These are phyloP conservation scores for Poeciliopsis presidionis DNA, from an alignment of 2,797 vertebrate species.

Conservation along the genomic window DNA sequence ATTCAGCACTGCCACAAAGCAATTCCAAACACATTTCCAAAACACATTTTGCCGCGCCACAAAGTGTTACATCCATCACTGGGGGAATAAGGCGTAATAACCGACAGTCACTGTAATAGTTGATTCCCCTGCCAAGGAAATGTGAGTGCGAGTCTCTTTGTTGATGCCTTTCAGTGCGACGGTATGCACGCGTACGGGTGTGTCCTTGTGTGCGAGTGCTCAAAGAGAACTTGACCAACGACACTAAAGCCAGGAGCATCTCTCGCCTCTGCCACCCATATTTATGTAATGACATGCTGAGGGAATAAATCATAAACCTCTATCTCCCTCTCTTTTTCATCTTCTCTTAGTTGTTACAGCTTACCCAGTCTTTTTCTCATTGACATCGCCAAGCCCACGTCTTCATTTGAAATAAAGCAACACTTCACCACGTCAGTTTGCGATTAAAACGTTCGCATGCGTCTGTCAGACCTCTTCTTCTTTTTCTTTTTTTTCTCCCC, in stretches of 20 bases:
- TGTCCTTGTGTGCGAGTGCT: slow-evolving; percentile 13
- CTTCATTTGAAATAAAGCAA: slow-evolving; percentile 12
- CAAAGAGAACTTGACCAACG: slow-evolving; percentile 20
- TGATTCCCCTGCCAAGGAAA: slow-evolving; percentile 66
- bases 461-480: background rate
- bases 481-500: background rate
- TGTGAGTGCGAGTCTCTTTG: slow-evolving; percentile 21
- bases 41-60: slow-evolving; percentile 73
- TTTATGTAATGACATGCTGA: slow-evolving; percentile 54
- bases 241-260: slow-evolving; percentile 36
- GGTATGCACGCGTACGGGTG: background rate
- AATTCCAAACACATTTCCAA: slow-evolving; percentile 81
- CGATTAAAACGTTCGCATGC: slow-evolving; percentile 1
- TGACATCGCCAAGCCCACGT: background rate
- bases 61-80: slow-evolving; percentile 80
- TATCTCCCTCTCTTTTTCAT: slow-evolving; percentile 7
- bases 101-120: slow-evolving; percentile 69
- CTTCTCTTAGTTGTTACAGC: slow-evolving; percentile 23
- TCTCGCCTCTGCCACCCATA: slow-evolving; percentile 38
- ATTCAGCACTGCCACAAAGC: slow-evolving; percentile 75
- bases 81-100: slow-evolving; percentile 76
- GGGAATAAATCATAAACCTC: slow-evolving; percentile 49
- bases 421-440: background rate
- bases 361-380: background rate
- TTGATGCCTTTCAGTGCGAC: slow-evolving; percentile 6